Conservation (phyloP, 2,888 invertebrate species). For the Watsonalla binaria region DNA sequence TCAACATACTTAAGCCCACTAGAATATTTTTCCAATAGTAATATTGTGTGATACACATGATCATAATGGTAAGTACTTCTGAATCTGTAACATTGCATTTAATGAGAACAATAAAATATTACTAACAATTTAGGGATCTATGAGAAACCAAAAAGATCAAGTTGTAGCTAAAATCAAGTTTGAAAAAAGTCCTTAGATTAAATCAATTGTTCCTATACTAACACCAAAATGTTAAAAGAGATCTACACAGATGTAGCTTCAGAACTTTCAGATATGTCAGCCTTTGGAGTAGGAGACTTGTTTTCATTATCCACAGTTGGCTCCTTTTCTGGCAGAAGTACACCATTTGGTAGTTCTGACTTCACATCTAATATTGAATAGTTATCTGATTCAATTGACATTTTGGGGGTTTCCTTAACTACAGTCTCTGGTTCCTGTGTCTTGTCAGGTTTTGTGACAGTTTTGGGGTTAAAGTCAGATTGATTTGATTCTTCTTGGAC, state of each 20-base stretch:
- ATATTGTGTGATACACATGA: not conserved
- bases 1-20: too few species aligned
- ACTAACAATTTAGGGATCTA: not conserved
- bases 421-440: constrained; percentile 24
- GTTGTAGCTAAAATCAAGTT: not conserved
- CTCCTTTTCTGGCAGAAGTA: constrained; percentile 11
- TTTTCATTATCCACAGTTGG: constrained; percentile 5
- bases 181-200: not conserved
- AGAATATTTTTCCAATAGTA: not conserved
- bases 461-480: constrained; percentile 30
- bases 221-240: not conserved
- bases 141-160: not conserved
- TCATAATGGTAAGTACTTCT: not conserved
- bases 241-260: constrained; percentile 8
- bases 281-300: constrained; percentile 15
- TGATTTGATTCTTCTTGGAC: constrained; percentile 47
- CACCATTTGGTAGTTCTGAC: constrained; percentile 45
- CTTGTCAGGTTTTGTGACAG: constrained; percentile 23
- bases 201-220: not conserved
- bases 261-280: constrained; percentile 21
- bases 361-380: constrained; percentile 68
- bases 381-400: constrained; percentile 50
- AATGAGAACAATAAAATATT: not conserved
- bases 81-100: not conserved
- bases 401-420: constrained; percentile 27